phyloP scores from a whole-genome alignment of 2,888 invertebrate genomes.

The Pseudoips prasinana region DNA sequence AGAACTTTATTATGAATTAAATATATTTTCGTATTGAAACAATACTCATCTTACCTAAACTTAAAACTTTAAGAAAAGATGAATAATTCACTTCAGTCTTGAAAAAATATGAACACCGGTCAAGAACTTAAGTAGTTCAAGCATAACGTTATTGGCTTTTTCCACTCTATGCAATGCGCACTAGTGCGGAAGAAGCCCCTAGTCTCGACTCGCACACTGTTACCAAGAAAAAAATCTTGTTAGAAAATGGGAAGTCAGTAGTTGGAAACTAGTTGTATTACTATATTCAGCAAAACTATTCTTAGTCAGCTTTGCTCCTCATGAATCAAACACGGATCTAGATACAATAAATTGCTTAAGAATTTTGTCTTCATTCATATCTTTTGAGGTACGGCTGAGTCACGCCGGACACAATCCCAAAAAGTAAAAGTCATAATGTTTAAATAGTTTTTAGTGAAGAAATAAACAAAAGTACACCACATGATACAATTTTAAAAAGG shows the following conservation, averaged over 20 bases:
- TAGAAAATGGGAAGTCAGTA: constrained; percentile 77
- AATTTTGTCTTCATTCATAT: constrained; percentile 18
- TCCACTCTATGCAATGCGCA: constrained; percentile 47
- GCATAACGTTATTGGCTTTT: constrained; percentile 47
- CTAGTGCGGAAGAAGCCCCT: constrained; percentile 48
- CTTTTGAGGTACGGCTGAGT: constrained; percentile 38
- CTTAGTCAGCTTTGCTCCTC: constrained; percentile 34
- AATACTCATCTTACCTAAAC: too few species aligned
- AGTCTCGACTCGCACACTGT: constrained; percentile 39
- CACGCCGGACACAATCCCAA: constrained; percentile 48
- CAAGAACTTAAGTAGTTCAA: too few species aligned
- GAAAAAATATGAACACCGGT: too few species aligned
- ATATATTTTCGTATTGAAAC: too few species aligned
- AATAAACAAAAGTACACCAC: constrained; percentile 41
- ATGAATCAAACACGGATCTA: constrained; percentile 28
- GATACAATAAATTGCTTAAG: constrained; percentile 1
- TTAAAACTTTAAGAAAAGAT: too few species aligned
- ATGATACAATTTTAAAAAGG: constrained; percentile 27
- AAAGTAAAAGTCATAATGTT: constrained; percentile 59
- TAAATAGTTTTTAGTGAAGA: constrained; percentile 41
- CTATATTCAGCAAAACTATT: constrained; percentile 58
- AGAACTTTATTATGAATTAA: too few species aligned
- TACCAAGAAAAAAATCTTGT: constrained; percentile 67
- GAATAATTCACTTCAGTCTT: too few species aligned
- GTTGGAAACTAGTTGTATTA: constrained; percentile 59